Conservation (phyloP, 2,113 vertebrate species). For the Leucopsar rothschildi region DNA sequence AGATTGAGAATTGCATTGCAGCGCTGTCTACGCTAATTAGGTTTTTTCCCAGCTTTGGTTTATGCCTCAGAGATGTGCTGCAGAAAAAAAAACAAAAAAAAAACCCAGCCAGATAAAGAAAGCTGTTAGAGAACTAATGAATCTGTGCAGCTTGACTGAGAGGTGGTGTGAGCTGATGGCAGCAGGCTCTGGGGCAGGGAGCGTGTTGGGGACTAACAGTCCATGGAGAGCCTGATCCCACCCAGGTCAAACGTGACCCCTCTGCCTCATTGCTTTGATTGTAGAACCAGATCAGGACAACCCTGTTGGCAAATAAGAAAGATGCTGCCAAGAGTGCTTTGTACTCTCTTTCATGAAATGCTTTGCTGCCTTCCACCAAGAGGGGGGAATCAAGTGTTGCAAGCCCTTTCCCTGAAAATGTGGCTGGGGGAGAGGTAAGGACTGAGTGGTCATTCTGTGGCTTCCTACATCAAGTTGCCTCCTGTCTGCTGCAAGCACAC, state of each 20-base stretch:
- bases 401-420: neutral
- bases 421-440: neutral
- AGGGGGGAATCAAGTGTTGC: neutral
- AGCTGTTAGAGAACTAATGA: neutral
- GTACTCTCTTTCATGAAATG: neutral
- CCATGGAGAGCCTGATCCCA: fast-evolving
- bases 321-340: neutral
- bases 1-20: neutral
- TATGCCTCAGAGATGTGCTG: constrained; percentile 6
- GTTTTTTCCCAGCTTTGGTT: neutral
- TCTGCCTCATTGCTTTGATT: neutral
- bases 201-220: neutral
- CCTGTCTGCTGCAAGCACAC: neutral
- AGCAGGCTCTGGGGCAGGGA: neutral
- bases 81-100: neutral
- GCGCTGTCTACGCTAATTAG: neutral
- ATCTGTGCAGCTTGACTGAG: neutral
- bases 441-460: neutral
- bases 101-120: neutral
- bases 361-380: neutral
- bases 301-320: neutral
- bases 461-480: neutral
- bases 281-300: neutral
- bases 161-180: neutral
- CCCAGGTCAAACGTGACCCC: neutral